Evolutionary conservation across 2,888 invertebrate genomes (phyloP).

Genomic region (Thera britannica): DNA sequence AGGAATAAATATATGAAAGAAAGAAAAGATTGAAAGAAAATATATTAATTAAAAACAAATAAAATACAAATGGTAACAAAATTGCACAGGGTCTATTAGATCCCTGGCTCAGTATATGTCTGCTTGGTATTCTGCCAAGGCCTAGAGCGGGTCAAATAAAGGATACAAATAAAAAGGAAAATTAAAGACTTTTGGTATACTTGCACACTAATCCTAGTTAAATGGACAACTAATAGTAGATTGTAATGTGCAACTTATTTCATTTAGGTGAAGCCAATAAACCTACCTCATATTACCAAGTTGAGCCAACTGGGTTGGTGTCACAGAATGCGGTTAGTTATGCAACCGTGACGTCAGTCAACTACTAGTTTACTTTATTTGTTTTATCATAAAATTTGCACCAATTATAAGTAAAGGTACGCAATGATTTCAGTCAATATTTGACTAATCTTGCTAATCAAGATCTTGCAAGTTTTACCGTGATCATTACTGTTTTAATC

Average conservation of each 20-base stretch:
- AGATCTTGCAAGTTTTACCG: slow-evolving; percentile 10
- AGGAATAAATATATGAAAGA: too few species aligned
- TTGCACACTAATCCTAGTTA: too few species aligned
- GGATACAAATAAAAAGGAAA: too few species aligned
- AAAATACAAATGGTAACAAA: too few species aligned
- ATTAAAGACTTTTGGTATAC: too few species aligned
- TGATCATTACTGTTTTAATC: slow-evolving; percentile 3
- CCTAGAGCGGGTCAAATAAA: too few species aligned
- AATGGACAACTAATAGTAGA: neutral
- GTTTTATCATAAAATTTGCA: slow-evolving; percentile 17
- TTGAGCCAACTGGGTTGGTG: slow-evolving; percentile 20
- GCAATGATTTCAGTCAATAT: slow-evolving; percentile 19
- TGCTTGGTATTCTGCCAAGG: too few species aligned
- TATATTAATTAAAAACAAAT: too few species aligned
- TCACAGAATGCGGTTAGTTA: slow-evolving; percentile 44
- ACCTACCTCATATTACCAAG: slow-evolving; percentile 1
- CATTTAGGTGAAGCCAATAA: neutral
- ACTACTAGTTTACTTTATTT: slow-evolving; percentile 20
- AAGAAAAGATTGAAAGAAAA: too few species aligned
- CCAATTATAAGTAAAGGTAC: slow-evolving; percentile 4
- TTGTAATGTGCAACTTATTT: neutral
- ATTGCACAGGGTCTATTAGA: too few species aligned
- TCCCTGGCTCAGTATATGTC: too few species aligned
- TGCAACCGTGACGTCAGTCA: slow-evolving; percentile 44
- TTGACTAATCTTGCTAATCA: slow-evolving; percentile 18